phyloP scores from a whole-genome alignment of 2,113 vertebrate species.

The Eudorcas thomsonii region DNA sequence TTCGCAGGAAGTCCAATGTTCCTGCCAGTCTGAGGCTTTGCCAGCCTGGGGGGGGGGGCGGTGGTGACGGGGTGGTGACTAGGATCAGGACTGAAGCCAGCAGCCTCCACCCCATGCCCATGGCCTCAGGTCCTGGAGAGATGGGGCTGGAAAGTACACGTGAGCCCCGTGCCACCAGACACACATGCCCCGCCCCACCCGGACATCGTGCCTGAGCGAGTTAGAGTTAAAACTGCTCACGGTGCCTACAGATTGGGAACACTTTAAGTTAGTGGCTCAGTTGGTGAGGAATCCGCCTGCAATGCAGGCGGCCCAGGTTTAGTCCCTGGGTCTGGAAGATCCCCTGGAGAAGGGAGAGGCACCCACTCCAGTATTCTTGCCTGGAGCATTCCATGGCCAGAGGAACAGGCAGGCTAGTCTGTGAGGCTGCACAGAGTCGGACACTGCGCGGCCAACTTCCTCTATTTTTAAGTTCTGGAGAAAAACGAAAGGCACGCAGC shows the following conservation, averaged over 20 bases:
- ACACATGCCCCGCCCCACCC: no score
- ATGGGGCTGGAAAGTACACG: not conserved
- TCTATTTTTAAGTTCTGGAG: not conserved
- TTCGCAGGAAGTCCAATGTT: accelerated
- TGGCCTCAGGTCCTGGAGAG: no score
- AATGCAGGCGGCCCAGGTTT: no score
- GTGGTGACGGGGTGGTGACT: no score
- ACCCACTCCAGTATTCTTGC: no score
- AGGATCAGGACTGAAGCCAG: not conserved
- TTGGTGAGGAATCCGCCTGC: no score
- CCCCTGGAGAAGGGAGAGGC: no score
- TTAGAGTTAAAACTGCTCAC: accelerated
- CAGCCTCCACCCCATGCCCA: not conserved
- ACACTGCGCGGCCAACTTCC: not conserved
- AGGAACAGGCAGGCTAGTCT: not conserved
- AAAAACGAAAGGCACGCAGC: not conserved
- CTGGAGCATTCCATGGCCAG: not conserved
- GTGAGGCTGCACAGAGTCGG: no score
- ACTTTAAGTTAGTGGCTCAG: no score
- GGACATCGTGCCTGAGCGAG: not conserved
- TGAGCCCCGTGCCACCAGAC: not conserved
- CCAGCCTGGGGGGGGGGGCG: not conserved
- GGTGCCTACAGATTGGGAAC: not conserved
- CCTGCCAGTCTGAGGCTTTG: not conserved
- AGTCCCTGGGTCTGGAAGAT: no score